phyloP scores from a whole-genome alignment of 2,888 invertebrate species.

The Conus canariensis region DNA sequence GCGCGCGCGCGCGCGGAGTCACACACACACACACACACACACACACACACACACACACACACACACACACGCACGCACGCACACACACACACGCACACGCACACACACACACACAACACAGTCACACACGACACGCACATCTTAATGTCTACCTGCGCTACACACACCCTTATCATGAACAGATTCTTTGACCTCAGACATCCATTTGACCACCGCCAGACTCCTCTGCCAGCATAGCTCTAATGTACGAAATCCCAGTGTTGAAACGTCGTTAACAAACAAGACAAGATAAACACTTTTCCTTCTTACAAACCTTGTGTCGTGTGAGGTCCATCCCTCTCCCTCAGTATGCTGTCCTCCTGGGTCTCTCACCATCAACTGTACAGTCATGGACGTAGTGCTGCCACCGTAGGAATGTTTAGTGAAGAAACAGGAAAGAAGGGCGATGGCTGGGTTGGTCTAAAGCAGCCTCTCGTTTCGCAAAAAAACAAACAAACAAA shows the following conservation, averaged over 20 bases:
- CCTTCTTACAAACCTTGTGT: not conserved
- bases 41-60: too few species aligned
- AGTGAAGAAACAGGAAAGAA: not conserved
- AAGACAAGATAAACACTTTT: not conserved
- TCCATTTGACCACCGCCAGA: not conserved
- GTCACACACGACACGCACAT: too few species aligned
- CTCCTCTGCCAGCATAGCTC: not conserved
- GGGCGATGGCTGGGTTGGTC: not conserved
- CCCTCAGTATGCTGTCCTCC: not conserved
- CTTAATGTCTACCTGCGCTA: not conserved
- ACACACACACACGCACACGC: too few species aligned
- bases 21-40: too few species aligned
- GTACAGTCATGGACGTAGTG: not conserved
- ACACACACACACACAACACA: too few species aligned
- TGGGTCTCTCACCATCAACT: not conserved
- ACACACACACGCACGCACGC: too few species aligned
- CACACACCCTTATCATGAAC: not conserved
- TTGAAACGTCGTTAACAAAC: too few species aligned
- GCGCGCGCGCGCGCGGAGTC: too few species aligned
- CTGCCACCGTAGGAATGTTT: not conserved
- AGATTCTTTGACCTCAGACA: not conserved
- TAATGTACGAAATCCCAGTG: too few species aligned
- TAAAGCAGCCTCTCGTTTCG: not conserved
- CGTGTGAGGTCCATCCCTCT: not conserved
- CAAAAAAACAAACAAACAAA: not conserved